A percentile compares a stretch with the other conserved stretches of the same genome.
Conservation (phyloP, 1,140 invertebrate species). For the Pogonus chalceus region DNA sequence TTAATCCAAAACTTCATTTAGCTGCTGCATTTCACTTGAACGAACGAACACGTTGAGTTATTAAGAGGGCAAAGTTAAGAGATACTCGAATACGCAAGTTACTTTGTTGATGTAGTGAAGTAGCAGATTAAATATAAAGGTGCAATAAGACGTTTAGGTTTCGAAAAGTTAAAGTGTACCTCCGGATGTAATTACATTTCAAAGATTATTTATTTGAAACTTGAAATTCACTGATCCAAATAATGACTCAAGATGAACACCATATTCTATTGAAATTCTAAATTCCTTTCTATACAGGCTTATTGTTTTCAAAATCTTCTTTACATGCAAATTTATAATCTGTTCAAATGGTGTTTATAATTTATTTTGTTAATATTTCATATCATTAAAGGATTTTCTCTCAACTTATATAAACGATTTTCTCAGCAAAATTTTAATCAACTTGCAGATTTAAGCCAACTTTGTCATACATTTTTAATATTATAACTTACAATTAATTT, state of each 20-base stretch:
- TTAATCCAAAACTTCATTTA: not conserved
- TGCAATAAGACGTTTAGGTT: not conserved
- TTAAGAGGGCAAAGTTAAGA: not conserved
- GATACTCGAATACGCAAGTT: not conserved
- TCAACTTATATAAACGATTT: too few species aligned
- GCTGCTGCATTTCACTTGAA: not conserved
- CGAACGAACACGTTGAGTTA: not conserved
- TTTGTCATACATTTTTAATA: too few species aligned
- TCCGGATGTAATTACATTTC: not conserved
- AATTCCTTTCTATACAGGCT: too few species aligned
- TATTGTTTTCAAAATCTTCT: too few species aligned
- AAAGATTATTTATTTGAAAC: not conserved
- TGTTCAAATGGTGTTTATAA: too few species aligned
- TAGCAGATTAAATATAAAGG: not conserved
- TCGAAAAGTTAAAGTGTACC: not conserved
- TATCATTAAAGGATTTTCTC: too few species aligned
- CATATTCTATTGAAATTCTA: too few species aligned
- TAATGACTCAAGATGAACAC: not conserved
- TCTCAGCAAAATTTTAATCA: too few species aligned
- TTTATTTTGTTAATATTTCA: too few species aligned
- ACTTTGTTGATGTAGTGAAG: not conserved
- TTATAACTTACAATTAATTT: too few species aligned
- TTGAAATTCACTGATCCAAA: not conserved
- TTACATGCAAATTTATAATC: too few species aligned
- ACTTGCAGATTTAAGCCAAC: too few species aligned